Percentiles rank a stretch among this genome's conserved stretches.
Conservation (phyloP, 35 echinoderm and acorn worm genomes). For the Apostichopus japonicus region DNA sequence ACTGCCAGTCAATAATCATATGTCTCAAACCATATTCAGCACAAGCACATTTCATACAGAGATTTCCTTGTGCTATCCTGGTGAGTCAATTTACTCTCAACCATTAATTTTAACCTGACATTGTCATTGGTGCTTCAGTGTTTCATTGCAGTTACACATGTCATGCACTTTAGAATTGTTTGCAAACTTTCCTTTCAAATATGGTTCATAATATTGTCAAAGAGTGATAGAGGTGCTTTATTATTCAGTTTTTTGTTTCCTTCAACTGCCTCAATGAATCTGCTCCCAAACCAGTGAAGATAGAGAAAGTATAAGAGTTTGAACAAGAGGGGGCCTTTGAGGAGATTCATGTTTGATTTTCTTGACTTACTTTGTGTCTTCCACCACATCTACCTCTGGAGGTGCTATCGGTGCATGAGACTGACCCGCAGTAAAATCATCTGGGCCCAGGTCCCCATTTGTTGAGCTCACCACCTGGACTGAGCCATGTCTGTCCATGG, state of each 20-base stretch:
- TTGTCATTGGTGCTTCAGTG: too few species aligned
- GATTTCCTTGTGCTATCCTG: too few species aligned
- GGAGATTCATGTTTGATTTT: not conserved
- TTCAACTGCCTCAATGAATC: not conserved
- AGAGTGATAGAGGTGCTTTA: not conserved
- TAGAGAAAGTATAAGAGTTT: too few species aligned
- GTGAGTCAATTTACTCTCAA: too few species aligned
- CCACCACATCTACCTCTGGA: conserved; percentile 94
- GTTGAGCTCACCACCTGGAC: conserved; percentile 97
- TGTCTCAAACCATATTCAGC: too few species aligned
- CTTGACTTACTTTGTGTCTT: conserved; percentile 95
- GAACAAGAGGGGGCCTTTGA: too few species aligned
- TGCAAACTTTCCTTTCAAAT: too few species aligned
- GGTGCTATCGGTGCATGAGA: conserved; percentile 94
- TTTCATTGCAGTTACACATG: too few species aligned
- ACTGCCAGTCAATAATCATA: too few species aligned
- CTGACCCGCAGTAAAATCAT: conserved; percentile 86
- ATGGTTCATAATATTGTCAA: not conserved
- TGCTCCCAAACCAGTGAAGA: not conserved
- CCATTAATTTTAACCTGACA: too few species aligned
- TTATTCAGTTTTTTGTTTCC: not conserved
- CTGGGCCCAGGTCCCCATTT: conserved; percentile 87
- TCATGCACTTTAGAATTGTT: not conserved
- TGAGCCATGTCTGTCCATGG: conserved; percentile 77
- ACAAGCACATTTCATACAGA: too few species aligned